Evolutionary conservation across 2,888 invertebrate species (phyloP).

Genomic region (Stomorhina lunata): DNA sequence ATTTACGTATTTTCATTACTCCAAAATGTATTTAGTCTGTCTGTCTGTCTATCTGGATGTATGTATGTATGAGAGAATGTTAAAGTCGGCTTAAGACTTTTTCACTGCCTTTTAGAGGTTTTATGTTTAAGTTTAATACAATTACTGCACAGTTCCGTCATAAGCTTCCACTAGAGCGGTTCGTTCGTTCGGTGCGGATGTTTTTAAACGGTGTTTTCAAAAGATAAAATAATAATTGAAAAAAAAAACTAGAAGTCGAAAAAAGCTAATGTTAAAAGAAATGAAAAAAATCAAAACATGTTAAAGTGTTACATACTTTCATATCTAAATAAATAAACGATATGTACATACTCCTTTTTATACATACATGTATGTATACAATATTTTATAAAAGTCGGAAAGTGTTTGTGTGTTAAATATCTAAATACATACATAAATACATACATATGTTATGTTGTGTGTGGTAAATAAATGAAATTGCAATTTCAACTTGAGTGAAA

Average conservation of each 20-base stretch:
- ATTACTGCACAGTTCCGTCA: conserved; percentile 75
- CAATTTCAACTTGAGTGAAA: conserved; percentile 53
- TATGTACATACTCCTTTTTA: not conserved
- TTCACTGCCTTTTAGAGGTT: conserved; percentile 67
- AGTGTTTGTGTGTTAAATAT: no score
- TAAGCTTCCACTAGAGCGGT: conserved; percentile 73
- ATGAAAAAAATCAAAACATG: conserved; percentile 43
- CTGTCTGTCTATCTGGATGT: no score
- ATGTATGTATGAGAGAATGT: conserved; percentile 68
- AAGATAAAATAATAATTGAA: conserved; percentile 40
- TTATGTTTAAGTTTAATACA: conserved; percentile 73
- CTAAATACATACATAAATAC: not conserved
- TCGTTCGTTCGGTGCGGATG: conserved; percentile 65
- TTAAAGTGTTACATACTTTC: conserved; percentile 46
- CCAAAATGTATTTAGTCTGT: conserved; percentile 1
- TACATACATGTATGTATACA: conserved; percentile 13
- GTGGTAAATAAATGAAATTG: conserved; percentile 35
- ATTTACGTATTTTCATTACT: conserved; percentile 26
- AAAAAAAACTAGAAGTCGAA: conserved; percentile 22
- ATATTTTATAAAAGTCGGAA: no score
- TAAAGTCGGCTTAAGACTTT: conserved; percentile 60
- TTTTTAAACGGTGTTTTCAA: conserved; percentile 21
- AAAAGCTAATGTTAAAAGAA: conserved; percentile 46
- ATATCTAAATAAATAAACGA: conserved; percentile 15
- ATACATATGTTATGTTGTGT: conserved; percentile 1